These are phyloP conservation scores for Dendrolimus houi DNA, from an alignment of 2,888 invertebrate species.

Conservation along the genomic window DNA sequence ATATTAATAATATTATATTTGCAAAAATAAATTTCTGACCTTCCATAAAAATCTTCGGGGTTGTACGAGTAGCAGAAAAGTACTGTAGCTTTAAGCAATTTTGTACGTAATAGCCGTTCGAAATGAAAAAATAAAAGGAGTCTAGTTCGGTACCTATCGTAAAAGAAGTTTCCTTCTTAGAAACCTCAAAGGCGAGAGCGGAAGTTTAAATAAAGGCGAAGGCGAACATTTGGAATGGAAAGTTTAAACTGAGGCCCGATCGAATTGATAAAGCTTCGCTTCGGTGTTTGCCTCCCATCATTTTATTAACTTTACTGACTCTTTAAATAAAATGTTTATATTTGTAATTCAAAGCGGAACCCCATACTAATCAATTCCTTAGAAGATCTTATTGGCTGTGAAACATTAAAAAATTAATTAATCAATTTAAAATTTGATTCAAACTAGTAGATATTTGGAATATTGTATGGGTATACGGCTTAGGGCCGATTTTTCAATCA, in stretches of 20 bases:
- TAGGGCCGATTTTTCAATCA: too few species aligned
- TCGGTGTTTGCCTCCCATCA: conserved; percentile 35
- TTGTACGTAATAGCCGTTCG: conserved; percentile 19
- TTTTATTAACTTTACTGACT: conserved; percentile 32
- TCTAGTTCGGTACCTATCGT: conserved; percentile 31
- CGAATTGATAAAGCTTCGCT: conserved; percentile 41
- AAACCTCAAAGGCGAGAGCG: conserved; percentile 56
- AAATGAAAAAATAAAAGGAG: conserved; percentile 37
- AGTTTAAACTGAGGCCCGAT: conserved; percentile 44
- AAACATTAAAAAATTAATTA: too few species aligned
- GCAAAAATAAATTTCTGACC: too few species aligned
- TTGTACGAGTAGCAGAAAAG: not conserved
- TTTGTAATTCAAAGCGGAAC: not conserved
- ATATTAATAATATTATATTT: too few species aligned
- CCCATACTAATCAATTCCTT: not conserved
- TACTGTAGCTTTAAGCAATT: conserved; percentile 6
- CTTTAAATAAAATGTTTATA: conserved; percentile 17
- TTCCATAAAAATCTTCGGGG: too few species aligned
- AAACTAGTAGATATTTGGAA: too few species aligned
- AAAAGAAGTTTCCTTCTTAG: conserved; percentile 48
- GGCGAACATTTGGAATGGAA: conserved; percentile 48
- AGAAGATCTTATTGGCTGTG: too few species aligned
- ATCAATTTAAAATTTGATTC: too few species aligned
- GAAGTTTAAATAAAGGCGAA: conserved; percentile 57
- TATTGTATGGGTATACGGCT: too few species aligned